These are phyloP conservation scores for Muscicapa adusta DNA, from an alignment of 2,113 vertebrate species.

Conservation along the genomic window DNA sequence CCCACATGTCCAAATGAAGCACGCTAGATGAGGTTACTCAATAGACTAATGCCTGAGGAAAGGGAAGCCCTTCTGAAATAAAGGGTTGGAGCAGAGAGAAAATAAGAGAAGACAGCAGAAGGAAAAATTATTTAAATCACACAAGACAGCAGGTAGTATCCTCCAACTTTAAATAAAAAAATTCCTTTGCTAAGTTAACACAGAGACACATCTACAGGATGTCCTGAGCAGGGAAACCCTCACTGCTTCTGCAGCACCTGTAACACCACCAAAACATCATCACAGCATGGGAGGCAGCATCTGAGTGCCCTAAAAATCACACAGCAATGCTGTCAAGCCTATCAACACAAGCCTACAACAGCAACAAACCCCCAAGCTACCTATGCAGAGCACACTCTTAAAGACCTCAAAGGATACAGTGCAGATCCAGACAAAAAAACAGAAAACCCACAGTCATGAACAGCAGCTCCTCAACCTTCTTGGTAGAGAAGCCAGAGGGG, in stretches of 20 bases:
- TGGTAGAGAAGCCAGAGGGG: neutral
- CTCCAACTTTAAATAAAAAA: neutral
- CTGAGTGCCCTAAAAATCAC: neutral
- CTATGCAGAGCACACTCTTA: rapidly evolving
- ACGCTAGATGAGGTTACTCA: neutral
- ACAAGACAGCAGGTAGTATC: neutral
- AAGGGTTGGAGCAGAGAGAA: neutral
- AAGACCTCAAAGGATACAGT: neutral
- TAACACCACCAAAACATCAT: neutral
- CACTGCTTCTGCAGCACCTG: neutral
- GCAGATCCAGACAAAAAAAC: neutral
- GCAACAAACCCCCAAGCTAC: neutral
- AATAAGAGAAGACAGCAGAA: neutral
- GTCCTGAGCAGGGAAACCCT: neutral
- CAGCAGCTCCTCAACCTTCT: neutral
- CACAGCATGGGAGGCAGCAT: neutral
- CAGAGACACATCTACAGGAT: neutral
- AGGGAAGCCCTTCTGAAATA: constrained; percentile 35
- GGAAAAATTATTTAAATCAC: neutral
- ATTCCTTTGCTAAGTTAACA: neutral
- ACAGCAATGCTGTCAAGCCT: neutral
- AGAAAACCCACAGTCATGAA: neutral
- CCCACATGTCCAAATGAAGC: neutral
- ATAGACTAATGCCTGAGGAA: neutral
- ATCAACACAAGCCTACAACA: neutral